Evolutionary conservation across 2,797 vertebrate genomes (phyloP), one percentile per base, ranked within the genome.

Genomic region (Hippoglossus hippoglossus): DNA sequence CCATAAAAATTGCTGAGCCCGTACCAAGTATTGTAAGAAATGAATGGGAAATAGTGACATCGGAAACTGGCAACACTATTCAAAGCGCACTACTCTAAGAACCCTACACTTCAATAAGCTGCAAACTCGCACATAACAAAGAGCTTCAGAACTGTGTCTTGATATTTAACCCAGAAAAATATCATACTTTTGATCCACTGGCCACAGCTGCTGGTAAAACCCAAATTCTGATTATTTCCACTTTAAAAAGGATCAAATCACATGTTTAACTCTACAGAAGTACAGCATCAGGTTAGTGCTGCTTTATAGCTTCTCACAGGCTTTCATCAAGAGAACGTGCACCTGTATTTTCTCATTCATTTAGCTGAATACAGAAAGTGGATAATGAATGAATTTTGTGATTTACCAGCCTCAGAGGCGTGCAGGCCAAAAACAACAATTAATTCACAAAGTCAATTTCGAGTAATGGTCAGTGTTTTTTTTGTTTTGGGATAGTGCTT

Each of bases 151-250:
- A 51, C 5, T 69, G 9, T 66, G 59, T 22, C 11, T 73, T 54
- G 3, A 64, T 71, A 69, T 61, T 80, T 3, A 64, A 47, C 19
- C 18, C 52, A 65, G 13, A 67, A 52, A 52, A 47, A 59, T 53
- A 54, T 28, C 8, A 21, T 6, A 11, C 0, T 49, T 87, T 77
- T 79, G 75, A 74, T 77, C 64, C 6, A 83, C 74, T 28, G 58
- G 63, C 75, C 67, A 65, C 1, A 69, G 64, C 21, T 64, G 67
- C 81, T 85, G 81, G 78, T 81, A 83, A 85, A 88, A 67, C 25
- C 22, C 58, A 65, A 78, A 73, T 54, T 49, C 24, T 2, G 15
- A 46, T 54, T 3, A 36, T 26, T 57, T 39, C 36, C 19, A 54
- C 39, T 58, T 66, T 72, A 31, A 24, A 26, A 24, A 57, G 1